These are phyloP conservation scores for Erythrocercus mccallii DNA, from an alignment of 2,113 vertebrate genomes.

Conservation along the genomic window DNA sequence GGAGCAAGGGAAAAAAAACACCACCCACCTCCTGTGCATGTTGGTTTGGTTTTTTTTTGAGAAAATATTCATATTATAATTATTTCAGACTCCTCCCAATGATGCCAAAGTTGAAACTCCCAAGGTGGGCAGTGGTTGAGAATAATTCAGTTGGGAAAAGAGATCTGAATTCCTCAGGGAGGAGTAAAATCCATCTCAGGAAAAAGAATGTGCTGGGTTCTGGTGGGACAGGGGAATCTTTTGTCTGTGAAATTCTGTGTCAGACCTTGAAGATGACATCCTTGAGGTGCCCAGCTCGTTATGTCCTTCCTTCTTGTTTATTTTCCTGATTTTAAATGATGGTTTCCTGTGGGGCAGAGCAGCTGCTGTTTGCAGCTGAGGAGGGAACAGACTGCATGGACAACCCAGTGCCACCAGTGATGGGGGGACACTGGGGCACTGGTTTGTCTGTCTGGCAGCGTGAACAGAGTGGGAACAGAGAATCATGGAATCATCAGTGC, in stretches of 20 bases:
- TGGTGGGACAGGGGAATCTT: background rate
- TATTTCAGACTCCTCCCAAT: background rate
- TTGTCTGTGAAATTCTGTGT: background rate
- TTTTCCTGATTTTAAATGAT: background rate
- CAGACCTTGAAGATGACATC: background rate
- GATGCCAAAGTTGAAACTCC: background rate
- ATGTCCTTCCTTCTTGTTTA: background rate
- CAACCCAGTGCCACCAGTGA: fast-evolving
- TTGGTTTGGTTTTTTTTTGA: too few species aligned
- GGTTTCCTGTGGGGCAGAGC: background rate
- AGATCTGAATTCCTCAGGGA: background rate
- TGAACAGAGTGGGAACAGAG: background rate
- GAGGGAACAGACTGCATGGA: background rate
- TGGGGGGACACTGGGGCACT: background rate
- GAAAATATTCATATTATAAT: background rate
- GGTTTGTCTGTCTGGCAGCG: background rate
- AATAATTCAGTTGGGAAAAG: background rate
- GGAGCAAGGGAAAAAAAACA: background rate
- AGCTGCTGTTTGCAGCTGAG: background rate
- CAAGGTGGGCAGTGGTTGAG: background rate
- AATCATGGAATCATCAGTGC: background rate
- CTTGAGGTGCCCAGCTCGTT: background rate
- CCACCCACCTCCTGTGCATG: background rate
- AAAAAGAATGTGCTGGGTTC: background rate
- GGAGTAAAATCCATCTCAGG: background rate